Conservation (phyloP, 2,888 invertebrate genomes). For the Stenoptilia bipunctidactyla region DNA sequence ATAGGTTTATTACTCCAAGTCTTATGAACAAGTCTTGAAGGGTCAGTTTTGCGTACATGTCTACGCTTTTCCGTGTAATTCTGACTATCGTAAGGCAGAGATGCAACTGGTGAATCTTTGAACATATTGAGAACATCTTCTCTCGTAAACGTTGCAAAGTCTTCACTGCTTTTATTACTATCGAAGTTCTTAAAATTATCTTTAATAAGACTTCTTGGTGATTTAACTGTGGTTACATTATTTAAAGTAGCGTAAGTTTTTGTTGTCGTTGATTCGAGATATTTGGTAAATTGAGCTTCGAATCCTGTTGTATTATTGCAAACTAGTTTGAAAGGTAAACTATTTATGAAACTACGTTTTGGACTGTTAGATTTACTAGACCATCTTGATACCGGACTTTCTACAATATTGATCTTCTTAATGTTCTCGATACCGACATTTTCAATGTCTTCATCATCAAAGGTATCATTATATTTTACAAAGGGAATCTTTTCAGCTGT, state of each 20-base stretch:
- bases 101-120: slow-evolving; percentile 53
- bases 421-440: slow-evolving; percentile 23
- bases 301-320: slow-evolving; percentile 46
- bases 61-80: slow-evolving; percentile 34
- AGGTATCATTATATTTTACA: slow-evolving; percentile 34
- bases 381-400: slow-evolving; percentile 41
- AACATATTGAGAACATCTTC: slow-evolving; percentile 59
- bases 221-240: slow-evolving; percentile 31
- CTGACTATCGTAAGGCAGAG: slow-evolving; percentile 39
- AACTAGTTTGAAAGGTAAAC: slow-evolving; percentile 50
- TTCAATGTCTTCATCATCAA: slow-evolving; percentile 26
- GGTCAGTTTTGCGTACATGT: slow-evolving; percentile 54
- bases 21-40: slow-evolving; percentile 41
- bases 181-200: slow-evolving; percentile 29
- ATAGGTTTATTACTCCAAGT: slow-evolving; percentile 28
- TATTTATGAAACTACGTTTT: slow-evolving; percentile 41
- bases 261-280: slow-evolving; percentile 31
- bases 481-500: slow-evolving; percentile 53
- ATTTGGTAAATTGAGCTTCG: slow-evolving; percentile 51
- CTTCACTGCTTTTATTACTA: slow-evolving; percentile 27
- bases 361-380: slow-evolving; percentile 33
- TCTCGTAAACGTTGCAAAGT: slow-evolving; percentile 34
- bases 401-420: slow-evolving; percentile 39
- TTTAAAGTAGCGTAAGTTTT: slow-evolving; percentile 42
- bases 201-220: slow-evolving; percentile 37